Base-by-base conservation (phyloP, 2,888 invertebrate genomes). In the Catocala fraxini region DNA sequence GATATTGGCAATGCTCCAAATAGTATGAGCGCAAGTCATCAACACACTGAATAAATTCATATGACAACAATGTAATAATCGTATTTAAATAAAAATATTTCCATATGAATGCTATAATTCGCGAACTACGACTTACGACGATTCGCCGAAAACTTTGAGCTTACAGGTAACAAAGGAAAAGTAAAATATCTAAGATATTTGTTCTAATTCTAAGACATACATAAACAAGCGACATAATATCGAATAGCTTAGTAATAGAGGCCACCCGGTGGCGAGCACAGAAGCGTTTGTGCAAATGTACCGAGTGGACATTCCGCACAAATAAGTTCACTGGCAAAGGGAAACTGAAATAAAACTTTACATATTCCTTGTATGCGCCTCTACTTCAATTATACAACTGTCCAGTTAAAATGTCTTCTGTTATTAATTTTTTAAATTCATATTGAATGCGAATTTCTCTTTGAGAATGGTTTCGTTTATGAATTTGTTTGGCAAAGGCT, bases 321-420 rank as follows among this genome's bases (percentile, higher is more conserved):
- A 85, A 83, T 81, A 86, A 87, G 73, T 75, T 70, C 72, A 75
- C 68, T 75, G 79, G 66, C 73, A 70, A 82, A 85, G 82, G 79
- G 74, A 78, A 79, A 80, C 60, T 73, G 68, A 84, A 88, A 89
- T 86, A 88, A 71, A 76, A 82, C 77, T 80, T 83, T 81, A 87
- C 82, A 85, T 82, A 85, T 77, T 79, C 75, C 79, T 69, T 59
- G 57, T 64, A 61, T 80, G 67, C 63, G 70, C 73, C 75, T 77
- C 79, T 65, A 68, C 75, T 84, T 81, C 82, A 88, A 87, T 88
- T 87, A 89, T 82, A 84, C 53, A 46, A 59, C 52, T 59, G 60
- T 61, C 62, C 61, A 11, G 62, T 46, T 53, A 39, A 47, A 76
- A 69, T 52, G 55, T 59, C 56, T 60, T 61, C 56, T 62, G 25